Evolutionary conservation across 2,888 invertebrate genomes (phyloP), one percentile per base, ranked within the genome.

Genomic region (Acleris literana): DNA sequence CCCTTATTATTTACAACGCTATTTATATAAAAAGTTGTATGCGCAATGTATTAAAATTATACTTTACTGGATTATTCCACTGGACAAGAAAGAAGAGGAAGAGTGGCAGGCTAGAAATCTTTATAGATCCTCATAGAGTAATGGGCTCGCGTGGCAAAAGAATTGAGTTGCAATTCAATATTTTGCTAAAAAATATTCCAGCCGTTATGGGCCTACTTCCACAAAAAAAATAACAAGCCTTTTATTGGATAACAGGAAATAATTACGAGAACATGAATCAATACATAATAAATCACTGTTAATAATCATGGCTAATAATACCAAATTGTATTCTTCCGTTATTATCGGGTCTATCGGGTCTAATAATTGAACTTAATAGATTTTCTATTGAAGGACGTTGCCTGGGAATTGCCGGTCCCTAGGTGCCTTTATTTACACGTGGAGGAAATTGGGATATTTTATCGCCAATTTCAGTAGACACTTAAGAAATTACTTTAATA

Each of bases 311-410:
- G 55, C 16, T 55, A 33, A 18, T 33, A n/a, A 1, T 22, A 5
- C 2, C 25, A 25, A 18, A 57, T 13, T 29, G 7, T 18, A 16
- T n/a, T 18, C 48, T 49, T 48, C 43, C 33, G n/a, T 49, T 16
- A 59, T 54, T 59, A 49, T 1, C 16, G 20, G 20, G n/a, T 54
- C 49, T 25, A 6, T 49, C 49, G n/a, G 9, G 22, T 43, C 49
- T 43, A 44, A 44, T 55, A 51, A 60, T 64, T 64, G 44, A 39
- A 17, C 20, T 18, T 64, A 60, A 64, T 44, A 60, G 25, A 20
- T 64, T 59, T 43, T 20, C 25, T 51, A 29, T 39, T 39, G 39
- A 39, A 48, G n/a, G 33, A 13, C 11, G 46, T 55, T 43, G 43
- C 11, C n/a, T 18, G 51, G 17, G 48, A 54, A 64, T 64, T 25